Base-by-base conservation (phyloP, 2,888 invertebrate species). In the Drosophila incognita region DNA sequence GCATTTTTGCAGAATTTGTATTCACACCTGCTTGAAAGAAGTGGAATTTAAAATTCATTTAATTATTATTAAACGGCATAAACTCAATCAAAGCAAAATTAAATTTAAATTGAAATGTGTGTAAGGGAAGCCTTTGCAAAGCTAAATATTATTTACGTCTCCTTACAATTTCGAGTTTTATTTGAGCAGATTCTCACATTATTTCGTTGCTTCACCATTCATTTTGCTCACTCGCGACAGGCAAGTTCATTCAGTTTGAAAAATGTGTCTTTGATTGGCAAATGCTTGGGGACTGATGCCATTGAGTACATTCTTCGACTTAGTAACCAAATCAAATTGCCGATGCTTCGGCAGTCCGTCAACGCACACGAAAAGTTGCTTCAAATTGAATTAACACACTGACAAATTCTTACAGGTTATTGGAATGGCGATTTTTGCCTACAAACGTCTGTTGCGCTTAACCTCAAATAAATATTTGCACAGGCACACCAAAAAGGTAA, bases 401-500 rank as follows among this genome's bases (percentile, higher is more conserved):
- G 38, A 65, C 62, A 76, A 74, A 81, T 66, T 51, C 68, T 42
- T 31, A 57, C 56, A 65, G 61, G 63, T 68, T 72, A 65, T 59
- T 49, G 46, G 42, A 42, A 31, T 38, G 29, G 24, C 38, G 52
- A 64, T 46, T 60, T 57, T 53, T 49, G 62, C 59, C 57, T 66
- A 48, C 61, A 79, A 83, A 72, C 74, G 70, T 79, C 59, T 71
- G 70, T 59, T 74, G 73, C 48, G 74, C 81, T 69, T 73, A 74
- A 77, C 83, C 83, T 79, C 63, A 74, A 73, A 74, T 74, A 76
- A 89, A 88, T 86, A 86, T 86, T 88, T 87, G 62, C 66, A 66
- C 58, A 82, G 72, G 76, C 56, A 63, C 65, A 53, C 73, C 48
- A 21, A 69, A 79, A 81, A 81, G 74, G 72, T 76, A 59, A 67